Evolutionary conservation across 2,888 invertebrate species (phyloP), one percentile per base, ranked within the genome.

Genomic region (Syritta pipiens): DNA sequence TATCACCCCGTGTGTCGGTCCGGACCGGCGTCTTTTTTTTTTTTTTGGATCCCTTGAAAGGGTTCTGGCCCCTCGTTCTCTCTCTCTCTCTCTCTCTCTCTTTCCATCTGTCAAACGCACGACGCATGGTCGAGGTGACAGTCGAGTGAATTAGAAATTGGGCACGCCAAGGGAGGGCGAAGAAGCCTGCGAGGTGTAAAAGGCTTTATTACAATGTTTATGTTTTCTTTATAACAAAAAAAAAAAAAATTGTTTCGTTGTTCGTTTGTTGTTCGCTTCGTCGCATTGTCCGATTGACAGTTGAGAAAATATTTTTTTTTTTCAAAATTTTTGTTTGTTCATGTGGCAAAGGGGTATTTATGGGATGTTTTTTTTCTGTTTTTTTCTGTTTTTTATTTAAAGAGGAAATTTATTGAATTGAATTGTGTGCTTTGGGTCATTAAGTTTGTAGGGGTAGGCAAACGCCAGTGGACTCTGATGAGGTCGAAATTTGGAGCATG

Each of bases 191-290:
- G 59, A 74, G 60, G 79, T 79, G 62, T 62, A 79, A 74, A 79
- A 79, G 79, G 79, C 79, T 74, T 79, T 79, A 79, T 79, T 79
- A 79, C 74, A 74, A 79, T 74, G 67, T 79, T 79, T 79, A 79
- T 74, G 79, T 79, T 79, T 55, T 62, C 55, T 49, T 60, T 55
- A 37, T 51, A 46, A 14, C 26, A 10, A 28, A n/a, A 32, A 32
- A 46, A 20, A 7, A 10, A 53, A 37, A 57, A 40, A 24, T 5
- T 24, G 35, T 69, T 69, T 22, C 24, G 7, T 51, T 51, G 49
- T 40, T 40, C 28, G 22, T 53, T 46, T 12, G 37, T 37, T 12
- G 37, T n/a, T 30, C 10, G 35, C 14, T 10, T 17, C 17, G 14
- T 17, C 14, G 5, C 12, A 5, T 79, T 79, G 68, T 79, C 57